phyloP scores from a whole-genome alignment of 2,888 invertebrate genomes.

The Cephonodes hylas region DNA sequence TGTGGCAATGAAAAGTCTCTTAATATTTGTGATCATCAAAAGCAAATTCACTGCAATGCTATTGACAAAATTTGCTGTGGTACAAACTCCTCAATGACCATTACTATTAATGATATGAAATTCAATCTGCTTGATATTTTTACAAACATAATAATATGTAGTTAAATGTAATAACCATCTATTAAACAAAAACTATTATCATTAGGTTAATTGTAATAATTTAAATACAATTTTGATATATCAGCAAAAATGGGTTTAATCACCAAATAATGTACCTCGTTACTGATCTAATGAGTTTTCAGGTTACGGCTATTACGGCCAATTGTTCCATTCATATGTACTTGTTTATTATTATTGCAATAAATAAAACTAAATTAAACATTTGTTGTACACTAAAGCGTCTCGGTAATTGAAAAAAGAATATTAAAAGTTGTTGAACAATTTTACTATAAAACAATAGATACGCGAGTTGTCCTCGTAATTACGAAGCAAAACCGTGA shows the following conservation, averaged over 20 bases:
- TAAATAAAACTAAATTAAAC: constrained; percentile 1
- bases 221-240: neutral
- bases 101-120: neutral
- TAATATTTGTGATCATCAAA: too few species aligned
- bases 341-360: neutral
- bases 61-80: neutral
- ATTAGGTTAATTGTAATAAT: neutral
- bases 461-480: constrained; percentile 42
- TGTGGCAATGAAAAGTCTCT: too few species aligned
- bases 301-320: neutral
- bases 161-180: neutral
- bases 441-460: constrained; percentile 8
- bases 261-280: neutral
- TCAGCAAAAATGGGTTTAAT: neutral
- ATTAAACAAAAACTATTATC: neutral
- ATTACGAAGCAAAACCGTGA: constrained; percentile 64
- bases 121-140: neutral
- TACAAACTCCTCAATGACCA: too few species aligned
- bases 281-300: constrained; percentile 5
- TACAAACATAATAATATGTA: neutral
- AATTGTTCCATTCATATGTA: neutral
- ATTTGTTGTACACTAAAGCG: neutral
- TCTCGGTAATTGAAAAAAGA: neutral
- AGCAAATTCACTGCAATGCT: neutral
- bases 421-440: neutral